Percentiles rank a stretch among this genome's conserved stretches.
These are phyloP conservation scores for Myiothlypis chrysogaster DNA, from an alignment of 2,797 vertebrate species.

Conservation along the genomic window DNA sequence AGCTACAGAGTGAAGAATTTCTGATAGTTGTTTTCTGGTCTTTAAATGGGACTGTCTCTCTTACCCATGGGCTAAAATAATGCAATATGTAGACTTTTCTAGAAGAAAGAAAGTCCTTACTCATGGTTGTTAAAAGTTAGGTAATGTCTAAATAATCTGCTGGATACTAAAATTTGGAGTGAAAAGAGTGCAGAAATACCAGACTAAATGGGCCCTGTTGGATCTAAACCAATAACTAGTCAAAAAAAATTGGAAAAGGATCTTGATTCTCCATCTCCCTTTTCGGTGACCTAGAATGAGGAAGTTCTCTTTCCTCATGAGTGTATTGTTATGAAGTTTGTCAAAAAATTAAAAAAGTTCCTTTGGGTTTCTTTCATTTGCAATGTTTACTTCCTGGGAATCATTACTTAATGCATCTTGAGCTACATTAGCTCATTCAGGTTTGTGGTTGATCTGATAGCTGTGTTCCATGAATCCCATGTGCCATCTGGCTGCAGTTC, in stretches of 20 bases:
- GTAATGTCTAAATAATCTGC: background rate
- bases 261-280: background rate
- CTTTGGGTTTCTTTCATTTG: background rate
- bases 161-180: background rate
- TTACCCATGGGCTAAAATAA: background rate
- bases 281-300: background rate
- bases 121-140: background rate
- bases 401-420: conserved; percentile 55
- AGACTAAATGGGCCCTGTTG: background rate
- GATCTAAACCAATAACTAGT: background rate
- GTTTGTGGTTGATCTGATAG: conserved; percentile 61
- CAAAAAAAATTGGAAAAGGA: background rate
- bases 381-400: conserved; percentile 40
- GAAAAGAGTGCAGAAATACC: background rate
- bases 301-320: background rate
- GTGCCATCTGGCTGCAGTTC: conserved; percentile 66
- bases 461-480: conserved; percentile 23
- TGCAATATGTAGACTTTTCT: background rate
- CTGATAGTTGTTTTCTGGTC: background rate
- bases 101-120: background rate
- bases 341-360: background rate
- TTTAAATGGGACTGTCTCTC: background rate
- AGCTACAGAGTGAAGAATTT: background rate
- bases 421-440: background rate
- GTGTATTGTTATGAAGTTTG: background rate